Evolutionary conservation across 2,888 invertebrate genomes (phyloP).

Genomic region (Zonitis immaculata): DNA sequence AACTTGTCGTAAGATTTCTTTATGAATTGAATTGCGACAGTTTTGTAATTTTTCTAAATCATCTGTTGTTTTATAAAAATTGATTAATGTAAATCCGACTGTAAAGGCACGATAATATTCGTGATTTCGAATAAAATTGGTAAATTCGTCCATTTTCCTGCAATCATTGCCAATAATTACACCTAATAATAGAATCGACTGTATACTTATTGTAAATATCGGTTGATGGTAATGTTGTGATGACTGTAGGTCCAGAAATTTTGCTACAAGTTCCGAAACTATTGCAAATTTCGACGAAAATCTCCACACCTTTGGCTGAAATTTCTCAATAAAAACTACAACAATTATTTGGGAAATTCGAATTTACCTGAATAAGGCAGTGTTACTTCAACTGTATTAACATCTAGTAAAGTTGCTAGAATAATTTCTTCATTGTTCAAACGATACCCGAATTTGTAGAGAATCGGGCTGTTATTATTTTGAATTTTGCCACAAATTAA

Average conservation of each 20-base stretch:
- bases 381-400: constrained; percentile 1
- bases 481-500: constrained; percentile 6
- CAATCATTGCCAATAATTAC: too few relatives aligned
- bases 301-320: constrained; percentile 9
- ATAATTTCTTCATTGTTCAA: constrained; percentile 3
- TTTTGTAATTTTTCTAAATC: neutral
- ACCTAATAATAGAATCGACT: too few relatives aligned
- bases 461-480: constrained; percentile 9
- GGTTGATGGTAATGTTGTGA: neutral
- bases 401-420: constrained; percentile 5
- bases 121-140: neutral
- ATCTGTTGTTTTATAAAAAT: constrained; percentile 5
- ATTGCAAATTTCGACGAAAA: constrained; percentile 17
- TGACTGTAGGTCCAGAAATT: constrained; percentile 7
- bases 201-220: neutral
- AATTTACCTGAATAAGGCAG: constrained; percentile 17
- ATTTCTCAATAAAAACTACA: neutral
- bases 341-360: neutral
- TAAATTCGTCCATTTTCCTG: constrained; percentile 4
- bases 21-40: neutral
- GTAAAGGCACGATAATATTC: constrained; percentile 13
- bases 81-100: constrained; percentile 7
- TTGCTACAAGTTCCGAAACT: constrained; percentile 8
- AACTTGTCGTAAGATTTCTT: constrained; percentile 7
- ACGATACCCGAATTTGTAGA: constrained; percentile 19